Percentiles rank a stretch among this genome's conserved stretches.
Evolutionary conservation across 2,113 vertebrate genomes (phyloP).

Genomic region (Pterocles orientalis): DNA sequence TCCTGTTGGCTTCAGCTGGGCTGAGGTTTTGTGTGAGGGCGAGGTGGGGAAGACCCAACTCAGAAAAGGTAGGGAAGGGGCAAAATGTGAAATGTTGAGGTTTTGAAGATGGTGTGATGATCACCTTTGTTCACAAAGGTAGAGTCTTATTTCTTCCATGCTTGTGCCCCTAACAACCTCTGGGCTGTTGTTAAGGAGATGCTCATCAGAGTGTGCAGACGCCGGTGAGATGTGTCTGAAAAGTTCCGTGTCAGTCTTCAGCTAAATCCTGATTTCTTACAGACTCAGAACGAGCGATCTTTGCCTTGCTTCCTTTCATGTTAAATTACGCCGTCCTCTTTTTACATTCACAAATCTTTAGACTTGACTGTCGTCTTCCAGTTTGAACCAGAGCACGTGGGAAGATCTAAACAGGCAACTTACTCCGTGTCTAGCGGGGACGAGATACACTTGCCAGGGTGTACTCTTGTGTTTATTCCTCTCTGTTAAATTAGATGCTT

Average conservation of each 20-base stretch:
- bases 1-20: background rate
- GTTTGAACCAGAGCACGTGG: constrained; percentile 1
- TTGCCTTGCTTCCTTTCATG: background rate
- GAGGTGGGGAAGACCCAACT: background rate
- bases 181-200: background rate
- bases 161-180: background rate
- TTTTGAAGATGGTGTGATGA: rapidly evolving
- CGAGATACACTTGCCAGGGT: background rate
- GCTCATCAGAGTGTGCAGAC: background rate
- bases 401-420: background rate
- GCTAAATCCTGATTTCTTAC: background rate
- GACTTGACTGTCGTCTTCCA: background rate
- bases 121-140: background rate
- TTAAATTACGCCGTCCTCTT: background rate
- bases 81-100: background rate
- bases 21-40: background rate
- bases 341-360: background rate
- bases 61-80: rapidly evolving
- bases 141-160: background rate
- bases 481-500: background rate
- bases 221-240: background rate
- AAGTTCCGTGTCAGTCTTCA: background rate
- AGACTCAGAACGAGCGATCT: background rate
- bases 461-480: background rate
- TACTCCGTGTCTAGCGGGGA: background rate